These are phyloP conservation scores for Julus scanicus DNA, from an alignment of 2,888 invertebrate species.

Conservation along the genomic window DNA sequence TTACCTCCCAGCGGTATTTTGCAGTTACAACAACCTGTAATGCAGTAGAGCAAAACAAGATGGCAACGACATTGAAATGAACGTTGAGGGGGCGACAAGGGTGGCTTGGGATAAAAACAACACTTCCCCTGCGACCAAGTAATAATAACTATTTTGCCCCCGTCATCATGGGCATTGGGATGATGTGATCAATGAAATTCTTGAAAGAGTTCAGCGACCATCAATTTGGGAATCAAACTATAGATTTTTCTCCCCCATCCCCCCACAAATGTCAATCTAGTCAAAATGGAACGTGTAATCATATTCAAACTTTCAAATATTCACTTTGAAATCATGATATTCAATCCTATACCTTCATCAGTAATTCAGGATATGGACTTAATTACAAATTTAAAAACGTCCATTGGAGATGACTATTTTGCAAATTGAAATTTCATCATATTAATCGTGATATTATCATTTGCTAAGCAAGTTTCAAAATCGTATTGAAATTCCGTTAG, in stretches of 20 bases:
- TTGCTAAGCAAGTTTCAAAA: no score
- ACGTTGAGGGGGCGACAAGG: not conserved
- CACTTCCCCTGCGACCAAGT: not conserved
- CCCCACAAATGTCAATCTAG: no score
- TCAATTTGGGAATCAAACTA: not conserved
- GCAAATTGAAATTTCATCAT: no score
- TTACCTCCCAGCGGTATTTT: constrained; percentile 42
- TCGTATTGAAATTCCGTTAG: no score
- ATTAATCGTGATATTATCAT: no score
- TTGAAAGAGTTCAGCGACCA: constrained; percentile 12
- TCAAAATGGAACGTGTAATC: no score
- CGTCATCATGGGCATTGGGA: not conserved
- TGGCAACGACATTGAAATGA: constrained; percentile 29
- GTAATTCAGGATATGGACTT: no score
- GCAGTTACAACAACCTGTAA: constrained; percentile 39
- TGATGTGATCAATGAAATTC: constrained; percentile 27
- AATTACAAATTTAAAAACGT: no score
- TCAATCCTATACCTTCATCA: no score
- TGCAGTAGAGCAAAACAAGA: constrained; percentile 42
- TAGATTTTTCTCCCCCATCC: not conserved
- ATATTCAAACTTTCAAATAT: no score
- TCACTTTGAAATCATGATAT: no score
- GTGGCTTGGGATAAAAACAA: not conserved
- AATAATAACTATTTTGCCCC: not conserved
- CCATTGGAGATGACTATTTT: no score